phyloP scores from a whole-genome alignment of 2,113 vertebrate genomes.

The Orycteropus afer region DNA sequence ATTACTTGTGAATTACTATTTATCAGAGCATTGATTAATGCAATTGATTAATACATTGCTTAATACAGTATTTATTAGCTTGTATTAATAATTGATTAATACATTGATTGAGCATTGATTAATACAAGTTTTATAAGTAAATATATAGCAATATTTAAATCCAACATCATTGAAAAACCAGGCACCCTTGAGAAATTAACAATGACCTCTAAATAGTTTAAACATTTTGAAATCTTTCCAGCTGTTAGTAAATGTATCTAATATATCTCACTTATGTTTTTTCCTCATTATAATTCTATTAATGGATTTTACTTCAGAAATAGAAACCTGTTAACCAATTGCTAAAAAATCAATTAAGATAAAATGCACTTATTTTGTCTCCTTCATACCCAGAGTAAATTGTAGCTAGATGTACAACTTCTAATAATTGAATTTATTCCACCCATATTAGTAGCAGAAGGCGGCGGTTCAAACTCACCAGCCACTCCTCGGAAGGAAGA shows the following conservation, averaged over 20 bases:
- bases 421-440: background rate
- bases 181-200: background rate
- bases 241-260: slow-evolving; percentile 17
- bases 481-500: too few species aligned
- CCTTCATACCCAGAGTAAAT: background rate
- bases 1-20: background rate
- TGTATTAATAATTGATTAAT: too few species aligned
- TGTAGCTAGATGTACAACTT: background rate
- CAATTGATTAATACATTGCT: too few species aligned
- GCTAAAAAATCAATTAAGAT: slow-evolving; percentile 27
- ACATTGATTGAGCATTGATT: too few species aligned
- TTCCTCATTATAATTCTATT: background rate
- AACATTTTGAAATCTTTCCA: background rate
- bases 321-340: background rate
- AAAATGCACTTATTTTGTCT: background rate
- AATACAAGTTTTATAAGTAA: background rate
- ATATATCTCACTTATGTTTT: background rate
- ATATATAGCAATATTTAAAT: background rate
- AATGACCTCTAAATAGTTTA: background rate
- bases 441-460: too few species aligned
- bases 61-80: too few species aligned
- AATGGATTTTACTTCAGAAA: background rate
- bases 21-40: background rate
- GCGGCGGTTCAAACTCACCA: too few species aligned
- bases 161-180: background rate